phyloP scores from a whole-genome alignment of 2,797 vertebrate species.

The Macrochelys suwanniensis region DNA sequence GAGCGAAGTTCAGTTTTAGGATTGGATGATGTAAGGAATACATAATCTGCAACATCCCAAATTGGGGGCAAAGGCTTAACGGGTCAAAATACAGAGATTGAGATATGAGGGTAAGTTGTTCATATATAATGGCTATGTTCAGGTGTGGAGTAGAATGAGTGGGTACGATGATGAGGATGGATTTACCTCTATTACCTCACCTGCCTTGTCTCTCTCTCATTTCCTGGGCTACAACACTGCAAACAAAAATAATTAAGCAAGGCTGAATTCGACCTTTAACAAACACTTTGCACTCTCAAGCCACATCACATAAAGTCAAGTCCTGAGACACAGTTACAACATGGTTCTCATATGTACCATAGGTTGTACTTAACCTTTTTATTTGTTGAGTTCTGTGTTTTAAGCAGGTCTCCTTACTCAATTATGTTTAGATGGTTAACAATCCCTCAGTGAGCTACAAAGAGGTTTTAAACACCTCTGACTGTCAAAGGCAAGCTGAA shows the following conservation, averaged over 20 bases:
- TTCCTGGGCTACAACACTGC: background rate
- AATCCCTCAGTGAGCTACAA: fast-evolving
- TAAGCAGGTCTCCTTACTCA: background rate
- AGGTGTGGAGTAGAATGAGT: too few species aligned
- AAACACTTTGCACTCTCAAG: background rate
- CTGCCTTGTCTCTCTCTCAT: background rate
- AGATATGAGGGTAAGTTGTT: too few species aligned
- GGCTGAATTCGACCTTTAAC: background rate
- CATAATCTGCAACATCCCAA: too few species aligned
- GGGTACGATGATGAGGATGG: too few species aligned
- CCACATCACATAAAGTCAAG: background rate
- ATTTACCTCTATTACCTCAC: too few species aligned
- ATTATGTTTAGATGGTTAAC: background rate
- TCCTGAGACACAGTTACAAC: background rate
- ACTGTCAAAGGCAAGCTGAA: background rate
- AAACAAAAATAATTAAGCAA: background rate
- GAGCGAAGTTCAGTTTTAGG: too few species aligned
- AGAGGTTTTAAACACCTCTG: background rate
- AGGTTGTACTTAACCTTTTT: background rate
- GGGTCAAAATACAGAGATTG: too few species aligned
- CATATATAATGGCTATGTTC: too few species aligned
- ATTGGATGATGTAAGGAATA: too few species aligned
- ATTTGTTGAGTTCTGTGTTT: background rate
- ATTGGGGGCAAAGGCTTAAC: too few species aligned
- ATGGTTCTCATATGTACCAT: fast-evolving